Evolutionary conservation across 1,140 invertebrate genomes (phyloP).

Genomic region (Zaprionus capensis): DNA sequence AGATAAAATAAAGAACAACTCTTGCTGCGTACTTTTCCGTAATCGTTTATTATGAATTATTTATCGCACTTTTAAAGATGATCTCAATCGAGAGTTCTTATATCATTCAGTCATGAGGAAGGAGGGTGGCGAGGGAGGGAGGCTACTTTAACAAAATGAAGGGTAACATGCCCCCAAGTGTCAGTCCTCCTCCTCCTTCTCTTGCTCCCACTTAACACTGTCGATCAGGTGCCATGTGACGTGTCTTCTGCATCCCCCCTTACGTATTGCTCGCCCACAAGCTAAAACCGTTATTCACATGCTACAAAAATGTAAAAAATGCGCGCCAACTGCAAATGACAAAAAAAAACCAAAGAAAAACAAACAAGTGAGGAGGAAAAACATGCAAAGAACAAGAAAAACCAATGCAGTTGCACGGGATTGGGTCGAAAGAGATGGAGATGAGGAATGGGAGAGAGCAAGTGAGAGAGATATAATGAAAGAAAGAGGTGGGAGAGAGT

Average conservation of each 20-base stretch:
- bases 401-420: slow-evolving; percentile 31
- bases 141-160: background rate
- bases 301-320: slow-evolving; percentile 69
- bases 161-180: slow-evolving; percentile 1
- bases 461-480: slow-evolving; percentile 26
- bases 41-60: background rate
- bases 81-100: background rate
- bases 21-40: slow-evolving; percentile 1
- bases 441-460: background rate
- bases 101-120: background rate
- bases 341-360: slow-evolving; percentile 6
- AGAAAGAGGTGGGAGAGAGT: too few species aligned
- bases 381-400: slow-evolving; percentile 20
- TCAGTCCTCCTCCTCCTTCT: background rate
- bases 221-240: slow-evolving; percentile 4
- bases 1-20: background rate
- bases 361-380: slow-evolving; percentile 9
- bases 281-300: slow-evolving; percentile 40
- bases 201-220: background rate
- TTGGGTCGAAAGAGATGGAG: slow-evolving; percentile 1
- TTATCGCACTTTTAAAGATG: slow-evolving; percentile 4
- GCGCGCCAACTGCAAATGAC: slow-evolving; percentile 40
- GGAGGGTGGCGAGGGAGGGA: background rate
- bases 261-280: slow-evolving; percentile 20
- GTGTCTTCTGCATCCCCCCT: slow-evolving; percentile 1